Percentiles rank a stretch among this genome's conserved stretches.
Conservation (phyloP, 2,888 invertebrate species). For the Embidobia sp. region DNA sequence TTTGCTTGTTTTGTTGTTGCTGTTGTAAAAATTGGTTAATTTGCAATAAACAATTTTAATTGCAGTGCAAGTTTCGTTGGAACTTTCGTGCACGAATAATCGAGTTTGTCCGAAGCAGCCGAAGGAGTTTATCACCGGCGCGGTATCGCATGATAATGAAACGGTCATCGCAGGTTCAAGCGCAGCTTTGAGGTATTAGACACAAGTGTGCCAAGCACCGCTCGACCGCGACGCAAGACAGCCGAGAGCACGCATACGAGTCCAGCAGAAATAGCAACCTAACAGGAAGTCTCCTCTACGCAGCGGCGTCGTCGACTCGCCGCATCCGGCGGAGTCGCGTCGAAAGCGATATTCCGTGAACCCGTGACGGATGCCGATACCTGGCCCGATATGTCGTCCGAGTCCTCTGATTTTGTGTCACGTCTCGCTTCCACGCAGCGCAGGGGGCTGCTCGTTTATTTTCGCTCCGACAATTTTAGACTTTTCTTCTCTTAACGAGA, state of each 20-base stretch:
- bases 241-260: slow-evolving; percentile 8
- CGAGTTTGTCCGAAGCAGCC: no score
- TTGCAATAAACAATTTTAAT: no score
- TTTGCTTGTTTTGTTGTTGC: no score
- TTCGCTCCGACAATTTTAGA: no score
- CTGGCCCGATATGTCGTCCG: not conserved
- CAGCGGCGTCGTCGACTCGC: slow-evolving; percentile 20
- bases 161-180: slow-evolving; percentile 46
- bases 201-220: slow-evolving; percentile 48
- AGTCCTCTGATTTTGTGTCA: slow-evolving; percentile 9
- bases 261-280: slow-evolving; percentile 52
- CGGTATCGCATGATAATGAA: slow-evolving; percentile 45
- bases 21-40: no score
- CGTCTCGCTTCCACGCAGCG: not conserved
- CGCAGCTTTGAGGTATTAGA: slow-evolving; percentile 39
- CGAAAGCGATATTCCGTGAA: slow-evolving; percentile 15
- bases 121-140: no score
- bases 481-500: no score
- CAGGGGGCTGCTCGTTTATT: no score
- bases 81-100: no score
- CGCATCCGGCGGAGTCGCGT: slow-evolving; percentile 37
- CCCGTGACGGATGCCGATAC: slow-evolving; percentile 2
- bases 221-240: slow-evolving; percentile 32
- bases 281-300: slow-evolving; percentile 46
- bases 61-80: no score